Conservation (phyloP, 1,140 invertebrate species). For the Vollenhovia emeryi region DNA sequence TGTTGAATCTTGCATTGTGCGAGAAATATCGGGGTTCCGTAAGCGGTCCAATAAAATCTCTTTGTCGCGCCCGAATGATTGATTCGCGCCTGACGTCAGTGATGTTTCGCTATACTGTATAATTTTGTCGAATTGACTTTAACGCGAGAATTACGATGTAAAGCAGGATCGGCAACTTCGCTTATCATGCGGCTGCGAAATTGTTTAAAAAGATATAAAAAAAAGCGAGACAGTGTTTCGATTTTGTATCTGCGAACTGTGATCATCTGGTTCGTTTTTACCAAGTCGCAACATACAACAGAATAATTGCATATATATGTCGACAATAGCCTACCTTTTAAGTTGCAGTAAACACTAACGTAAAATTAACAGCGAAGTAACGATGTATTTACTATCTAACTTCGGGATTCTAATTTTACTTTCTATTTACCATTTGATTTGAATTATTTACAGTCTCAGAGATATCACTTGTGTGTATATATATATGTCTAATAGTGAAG, state of each 20-base stretch:
- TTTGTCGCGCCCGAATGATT: background rate
- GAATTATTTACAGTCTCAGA: background rate
- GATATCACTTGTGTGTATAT: conserved; percentile 18
- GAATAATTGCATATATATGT: conserved; percentile 10
- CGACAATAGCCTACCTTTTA: conserved; percentile 5
- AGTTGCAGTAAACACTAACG: conserved; percentile 34
- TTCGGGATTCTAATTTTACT: conserved; percentile 15
- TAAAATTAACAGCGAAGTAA: conserved; percentile 34
- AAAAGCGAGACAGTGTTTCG: background rate
- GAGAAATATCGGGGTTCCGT: background rate
- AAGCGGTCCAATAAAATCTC: background rate
- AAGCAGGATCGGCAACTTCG: conserved; percentile 12
- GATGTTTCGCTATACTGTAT: conserved; percentile 30
- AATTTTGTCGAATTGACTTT: conserved; percentile 63
- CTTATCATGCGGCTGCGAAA: conserved; percentile 13
- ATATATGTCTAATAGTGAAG: background rate
- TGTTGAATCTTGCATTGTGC: background rate
- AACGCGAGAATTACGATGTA: conserved; percentile 38
- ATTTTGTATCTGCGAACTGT: background rate
- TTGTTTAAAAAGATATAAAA: background rate
- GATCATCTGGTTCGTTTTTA: background rate
- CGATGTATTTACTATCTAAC: background rate
- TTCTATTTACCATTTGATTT: background rate
- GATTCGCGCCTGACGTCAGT: background rate
- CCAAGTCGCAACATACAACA: background rate